A percentile compares a stretch with the other conserved stretches of the same genome.
Conservation (phyloP, 2,888 invertebrate genomes). For the Cremastobaeus sp. region DNA sequence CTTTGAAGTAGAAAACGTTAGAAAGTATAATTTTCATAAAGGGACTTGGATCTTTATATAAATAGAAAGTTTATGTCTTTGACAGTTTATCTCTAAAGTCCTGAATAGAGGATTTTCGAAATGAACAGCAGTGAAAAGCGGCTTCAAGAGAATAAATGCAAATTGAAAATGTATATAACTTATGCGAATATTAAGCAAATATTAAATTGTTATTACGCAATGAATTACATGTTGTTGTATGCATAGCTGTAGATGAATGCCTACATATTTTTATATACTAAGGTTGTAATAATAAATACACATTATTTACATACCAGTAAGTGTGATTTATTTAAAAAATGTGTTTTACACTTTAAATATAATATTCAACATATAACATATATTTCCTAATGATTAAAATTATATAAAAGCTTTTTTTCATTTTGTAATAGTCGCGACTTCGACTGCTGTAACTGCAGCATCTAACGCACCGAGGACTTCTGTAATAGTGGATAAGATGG, state of each 20-base stretch:
- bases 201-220: slow-evolving; percentile 71
- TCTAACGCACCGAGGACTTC: slow-evolving; percentile 79
- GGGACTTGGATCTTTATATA: slow-evolving; percentile 41
- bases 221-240: slow-evolving; percentile 69
- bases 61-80: slow-evolving; percentile 64
- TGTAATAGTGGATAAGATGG: slow-evolving; percentile 79
- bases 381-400: background rate
- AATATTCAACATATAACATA: background rate
- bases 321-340: slow-evolving; percentile 57
- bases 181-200: slow-evolving; percentile 68
- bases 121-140: slow-evolving; percentile 68
- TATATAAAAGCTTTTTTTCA: background rate
- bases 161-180: slow-evolving; percentile 66
- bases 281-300: slow-evolving; percentile 69
- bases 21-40: slow-evolving; percentile 28
- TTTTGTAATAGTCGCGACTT: slow-evolving; percentile 76
- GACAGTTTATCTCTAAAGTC: slow-evolving; percentile 71
- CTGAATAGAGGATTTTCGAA: slow-evolving; percentile 66
- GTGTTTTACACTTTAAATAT: background rate
- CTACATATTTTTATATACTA: slow-evolving; percentile 75
- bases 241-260: slow-evolving; percentile 72
- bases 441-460: slow-evolving; percentile 76
- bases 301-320: slow-evolving; percentile 59
- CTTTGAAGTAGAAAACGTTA: background rate
- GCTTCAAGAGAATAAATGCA: slow-evolving; percentile 60